Evolutionary conservation across 1,140 invertebrate species (phyloP), one percentile per base, ranked within the genome.

Genomic region (Agrilus planipennis): DNA sequence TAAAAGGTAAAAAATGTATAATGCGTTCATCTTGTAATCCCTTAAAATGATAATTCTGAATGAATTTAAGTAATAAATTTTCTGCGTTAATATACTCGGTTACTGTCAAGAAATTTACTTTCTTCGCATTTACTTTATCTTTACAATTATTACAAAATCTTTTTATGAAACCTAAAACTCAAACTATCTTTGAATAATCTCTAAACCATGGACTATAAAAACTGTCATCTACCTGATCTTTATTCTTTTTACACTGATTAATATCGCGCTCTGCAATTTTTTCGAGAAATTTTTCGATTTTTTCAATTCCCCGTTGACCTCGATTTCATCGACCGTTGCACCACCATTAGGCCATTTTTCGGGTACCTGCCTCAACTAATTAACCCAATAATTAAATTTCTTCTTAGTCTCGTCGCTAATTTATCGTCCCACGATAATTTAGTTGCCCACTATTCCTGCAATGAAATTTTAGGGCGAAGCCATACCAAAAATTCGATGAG

Each of bases 401-500:
- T n/a, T n/a, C n/a, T n/a, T n/a, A n/a, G n/a, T 22, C 9, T 44
- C 18, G 10, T 29, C 34, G 17, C 25, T 30, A 5, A 55, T 38
- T 29, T 29, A 12, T 1, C 27, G 22, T 27, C 50, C 52, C n/a
- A n/a, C n/a, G n/a, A n/a, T n/a, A n/a, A n/a, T n/a, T n/a, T n/a
- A n/a, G n/a, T n/a, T n/a, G n/a, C n/a, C n/a, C n/a, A n/a, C n/a
- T n/a, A n/a, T n/a, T n/a, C n/a, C n/a, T n/a, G n/a, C n/a, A n/a
- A n/a, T n/a, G n/a, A n/a, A n/a, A n/a, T n/a, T n/a, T n/a, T n/a
- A n/a, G n/a, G n/a, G n/a, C n/a, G n/a, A n/a, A 15, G 54, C 45
- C 3, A 48, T 47, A 39, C 54, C 52, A 32, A 46, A 54, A 14
- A 55, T 23, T 42, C 38, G 40, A 16, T 55, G 51, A 12, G 36